These are phyloP conservation scores for Azorinus chamasolen DNA, from an alignment of 2,888 invertebrate species.

Conservation along the genomic window DNA sequence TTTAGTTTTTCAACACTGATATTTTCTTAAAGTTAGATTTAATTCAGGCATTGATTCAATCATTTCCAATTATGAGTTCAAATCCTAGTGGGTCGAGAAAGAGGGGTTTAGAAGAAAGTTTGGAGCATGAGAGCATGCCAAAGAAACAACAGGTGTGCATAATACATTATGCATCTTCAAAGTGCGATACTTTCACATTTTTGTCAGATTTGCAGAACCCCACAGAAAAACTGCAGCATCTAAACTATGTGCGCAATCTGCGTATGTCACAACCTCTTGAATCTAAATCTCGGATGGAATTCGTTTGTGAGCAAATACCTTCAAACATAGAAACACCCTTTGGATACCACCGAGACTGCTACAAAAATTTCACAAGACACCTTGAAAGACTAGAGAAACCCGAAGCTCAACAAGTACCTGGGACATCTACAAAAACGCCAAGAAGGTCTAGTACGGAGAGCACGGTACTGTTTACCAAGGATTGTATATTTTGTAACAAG, in stretches of 20 bases:
- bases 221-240: not conserved
- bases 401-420: not conserved
- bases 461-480: conserved; percentile 7
- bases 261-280: no score
- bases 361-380: conserved; percentile 16
- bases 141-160: conserved; percentile 5
- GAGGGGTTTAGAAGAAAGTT: no score
- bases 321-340: no score
- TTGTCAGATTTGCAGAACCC: conserved; percentile 3
- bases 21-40: no score
- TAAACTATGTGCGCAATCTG: not conserved
- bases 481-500: conserved; percentile 27
- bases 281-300: no score
- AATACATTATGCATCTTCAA: not conserved
- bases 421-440: not conserved
- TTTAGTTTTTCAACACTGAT: no score
- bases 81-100: no score
- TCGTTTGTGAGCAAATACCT: no score
- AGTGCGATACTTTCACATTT: conserved; percentile 2
- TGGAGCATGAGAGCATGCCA: no score
- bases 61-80: no score
- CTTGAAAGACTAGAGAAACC: conserved; percentile 14
- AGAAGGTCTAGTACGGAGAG: conserved; percentile 10
- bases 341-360: conserved; percentile 29
- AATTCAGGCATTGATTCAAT: no score